Evolutionary conservation across 2,113 vertebrate genomes (phyloP).

Genomic region (Melanerpes aurifrons): DNA sequence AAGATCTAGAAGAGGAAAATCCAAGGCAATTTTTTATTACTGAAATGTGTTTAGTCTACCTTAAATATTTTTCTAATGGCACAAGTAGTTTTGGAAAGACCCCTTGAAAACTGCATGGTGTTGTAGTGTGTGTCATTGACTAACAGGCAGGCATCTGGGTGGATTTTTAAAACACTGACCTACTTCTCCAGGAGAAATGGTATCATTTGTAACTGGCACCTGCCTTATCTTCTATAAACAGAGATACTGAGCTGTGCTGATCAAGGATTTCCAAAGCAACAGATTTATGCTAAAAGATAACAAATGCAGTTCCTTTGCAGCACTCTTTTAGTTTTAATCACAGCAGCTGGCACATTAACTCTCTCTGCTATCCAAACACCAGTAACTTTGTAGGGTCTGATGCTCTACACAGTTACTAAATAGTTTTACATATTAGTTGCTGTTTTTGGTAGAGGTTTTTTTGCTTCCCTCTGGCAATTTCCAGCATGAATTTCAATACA

Average conservation of each 20-base stretch:
- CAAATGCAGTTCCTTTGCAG: neutral
- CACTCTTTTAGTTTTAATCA: neutral
- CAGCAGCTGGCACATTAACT: neutral
- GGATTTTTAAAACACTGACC: neutral
- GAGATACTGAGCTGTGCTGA: neutral
- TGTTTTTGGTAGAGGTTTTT: neutral
- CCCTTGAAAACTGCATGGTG: neutral
- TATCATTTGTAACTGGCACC: neutral
- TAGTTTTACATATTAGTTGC: neutral
- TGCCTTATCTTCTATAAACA: neutral
- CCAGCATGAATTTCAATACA: neutral
- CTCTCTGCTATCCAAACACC: neutral
- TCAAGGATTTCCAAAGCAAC: neutral
- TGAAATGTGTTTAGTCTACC: neutral
- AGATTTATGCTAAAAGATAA: neutral
- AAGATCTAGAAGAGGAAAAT: neutral
- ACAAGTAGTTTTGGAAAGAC: neutral
- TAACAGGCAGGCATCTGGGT: accelerated
- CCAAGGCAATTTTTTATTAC: neutral
- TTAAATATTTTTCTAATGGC: neutral
- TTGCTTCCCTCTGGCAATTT: neutral
- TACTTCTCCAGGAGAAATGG: neutral
- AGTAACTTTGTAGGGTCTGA: neutral
- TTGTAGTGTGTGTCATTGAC: neutral
- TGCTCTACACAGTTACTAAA: neutral